Conservation (phyloP, 2,113 vertebrate genomes). For the Bubo blakistoni region DNA sequence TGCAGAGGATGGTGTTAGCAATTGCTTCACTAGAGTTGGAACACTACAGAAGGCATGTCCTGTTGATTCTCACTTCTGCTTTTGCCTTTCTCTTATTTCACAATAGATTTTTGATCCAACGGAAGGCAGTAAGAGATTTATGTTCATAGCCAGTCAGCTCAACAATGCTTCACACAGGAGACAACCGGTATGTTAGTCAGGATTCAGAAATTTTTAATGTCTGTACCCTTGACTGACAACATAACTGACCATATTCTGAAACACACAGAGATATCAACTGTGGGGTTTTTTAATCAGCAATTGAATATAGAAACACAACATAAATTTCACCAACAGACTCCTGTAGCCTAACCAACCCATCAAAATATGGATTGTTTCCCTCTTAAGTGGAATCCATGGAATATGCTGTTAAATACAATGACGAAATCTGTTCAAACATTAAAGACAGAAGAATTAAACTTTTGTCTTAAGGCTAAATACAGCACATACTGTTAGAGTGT, state of each 20-base stretch:
- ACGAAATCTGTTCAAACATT: background rate
- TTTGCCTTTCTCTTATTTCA: background rate
- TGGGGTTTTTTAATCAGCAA: background rate
- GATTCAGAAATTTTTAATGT: background rate
- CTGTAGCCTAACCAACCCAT: background rate
- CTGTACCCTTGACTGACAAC: background rate
- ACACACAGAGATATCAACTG: background rate
- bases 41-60: background rate
- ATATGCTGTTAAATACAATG: background rate
- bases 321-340: background rate
- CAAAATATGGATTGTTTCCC: background rate
- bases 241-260: background rate
- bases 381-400: background rate
- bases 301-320: background rate
- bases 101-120: background rate
- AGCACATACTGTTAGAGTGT: background rate
- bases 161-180: background rate
- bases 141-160: background rate
- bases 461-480: background rate
- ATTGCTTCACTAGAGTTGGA: background rate
- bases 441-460: background rate
- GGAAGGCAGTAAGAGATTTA: background rate
- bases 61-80: background rate
- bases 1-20: background rate
- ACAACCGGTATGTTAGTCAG: background rate